Evolutionary conservation across 2,113 vertebrate genomes (phyloP).

Genomic region (Tenrec ecaudatus): DNA sequence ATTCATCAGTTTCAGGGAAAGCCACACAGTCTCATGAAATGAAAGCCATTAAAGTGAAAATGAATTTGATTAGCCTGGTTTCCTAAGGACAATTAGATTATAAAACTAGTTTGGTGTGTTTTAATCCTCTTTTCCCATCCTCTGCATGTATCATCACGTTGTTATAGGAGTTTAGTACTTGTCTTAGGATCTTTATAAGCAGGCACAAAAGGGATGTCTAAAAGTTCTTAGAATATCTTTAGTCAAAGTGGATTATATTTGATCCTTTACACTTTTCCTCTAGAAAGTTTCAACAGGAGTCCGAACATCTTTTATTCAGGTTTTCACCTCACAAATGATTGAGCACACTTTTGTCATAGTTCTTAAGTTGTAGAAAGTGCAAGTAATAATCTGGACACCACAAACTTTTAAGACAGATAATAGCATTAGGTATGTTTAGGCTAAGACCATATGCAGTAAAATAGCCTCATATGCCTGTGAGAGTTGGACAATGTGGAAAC

Average conservation of each 20-base stretch:
- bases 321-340: background rate
- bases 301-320: background rate
- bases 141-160: background rate
- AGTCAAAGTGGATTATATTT: background rate
- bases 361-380: background rate
- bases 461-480: too few relatives aligned
- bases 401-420: too few relatives aligned
- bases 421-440: too few relatives aligned
- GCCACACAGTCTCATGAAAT: constrained; percentile 44
- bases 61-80: constrained; percentile 64
- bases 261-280: background rate
- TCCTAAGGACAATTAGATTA: constrained; percentile 53
- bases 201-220: background rate
- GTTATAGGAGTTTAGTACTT: background rate
- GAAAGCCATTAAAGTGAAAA: constrained; percentile 56
- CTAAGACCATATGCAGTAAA: too few relatives aligned
- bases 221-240: background rate
- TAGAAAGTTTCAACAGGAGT: constrained; percentile 38
- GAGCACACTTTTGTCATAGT: background rate
- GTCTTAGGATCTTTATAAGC: constrained; percentile 26
- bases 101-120: constrained; percentile 54
- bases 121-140: background rate
- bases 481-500: too few relatives aligned
- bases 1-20: constrained; percentile 65
- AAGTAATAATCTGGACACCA: background rate